These are phyloP conservation scores for Deroplatys truncata DNA, from an alignment of 2,888 invertebrate species.

Conservation along the genomic window DNA sequence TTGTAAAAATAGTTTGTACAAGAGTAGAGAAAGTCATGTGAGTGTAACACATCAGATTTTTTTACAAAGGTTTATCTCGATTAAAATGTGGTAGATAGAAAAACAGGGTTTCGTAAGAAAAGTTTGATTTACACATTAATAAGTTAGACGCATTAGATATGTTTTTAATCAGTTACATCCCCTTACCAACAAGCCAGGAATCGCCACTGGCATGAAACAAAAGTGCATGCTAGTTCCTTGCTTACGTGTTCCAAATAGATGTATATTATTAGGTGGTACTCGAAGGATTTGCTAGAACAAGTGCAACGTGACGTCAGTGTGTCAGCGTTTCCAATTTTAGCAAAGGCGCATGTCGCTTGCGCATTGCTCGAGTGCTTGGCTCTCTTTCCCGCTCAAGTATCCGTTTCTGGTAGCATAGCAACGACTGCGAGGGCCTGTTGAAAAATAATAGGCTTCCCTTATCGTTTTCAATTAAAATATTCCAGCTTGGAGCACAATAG, in stretches of 20 bases:
- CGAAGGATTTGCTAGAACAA: neutral
- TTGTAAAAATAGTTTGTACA: too few species aligned
- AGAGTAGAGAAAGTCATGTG: too few species aligned
- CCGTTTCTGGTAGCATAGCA: neutral
- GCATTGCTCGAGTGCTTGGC: neutral
- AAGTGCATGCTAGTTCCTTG: too few species aligned
- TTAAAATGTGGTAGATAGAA: too few species aligned
- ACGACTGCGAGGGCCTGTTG: neutral
- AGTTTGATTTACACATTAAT: too few species aligned
- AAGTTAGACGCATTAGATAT: too few species aligned
- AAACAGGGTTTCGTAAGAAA: too few species aligned
- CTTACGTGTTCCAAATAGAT: neutral
- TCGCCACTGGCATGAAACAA: too few species aligned
- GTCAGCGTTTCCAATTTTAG: neutral
- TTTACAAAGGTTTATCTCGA: too few species aligned
- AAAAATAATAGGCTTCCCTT: neutral
- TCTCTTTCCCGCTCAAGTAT: neutral
- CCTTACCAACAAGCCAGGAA: too few species aligned
- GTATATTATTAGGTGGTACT: neutral
- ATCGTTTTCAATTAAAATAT: neutral
- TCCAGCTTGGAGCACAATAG: neutral
- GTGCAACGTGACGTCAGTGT: neutral
- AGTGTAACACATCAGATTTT: too few species aligned
- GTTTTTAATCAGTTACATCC: too few species aligned
- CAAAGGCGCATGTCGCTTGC: neutral